These are phyloP conservation scores for Nothobranchius kuhntae DNA, from an alignment of 2,113 vertebrate genomes.

Conservation along the genomic window DNA sequence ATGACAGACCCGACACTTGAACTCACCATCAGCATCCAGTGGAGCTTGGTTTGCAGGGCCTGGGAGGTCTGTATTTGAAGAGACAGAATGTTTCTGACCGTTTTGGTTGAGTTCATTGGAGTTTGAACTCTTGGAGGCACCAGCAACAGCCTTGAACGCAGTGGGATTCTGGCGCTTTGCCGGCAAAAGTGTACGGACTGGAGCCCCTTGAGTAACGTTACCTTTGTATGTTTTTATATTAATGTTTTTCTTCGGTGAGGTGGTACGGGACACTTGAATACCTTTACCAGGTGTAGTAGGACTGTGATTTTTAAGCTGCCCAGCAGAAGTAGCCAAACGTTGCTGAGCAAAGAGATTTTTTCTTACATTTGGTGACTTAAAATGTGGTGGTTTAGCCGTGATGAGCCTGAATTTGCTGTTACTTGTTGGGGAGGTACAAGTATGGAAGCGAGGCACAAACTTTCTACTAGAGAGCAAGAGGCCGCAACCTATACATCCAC, in stretches of 20 bases:
- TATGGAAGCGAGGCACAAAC: conserved; percentile 62
- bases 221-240: conserved; percentile 15
- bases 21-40: background rate
- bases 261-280: background rate
- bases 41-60: background rate
- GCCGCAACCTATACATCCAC: conserved; percentile 72
- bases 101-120: background rate
- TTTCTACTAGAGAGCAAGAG: conserved; percentile 69
- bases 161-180: conserved; percentile 9
- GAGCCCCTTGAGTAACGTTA: background rate
- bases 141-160: background rate
- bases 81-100: background rate
- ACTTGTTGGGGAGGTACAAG: conserved; percentile 46
- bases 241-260: conserved; percentile 24
- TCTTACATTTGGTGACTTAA: background rate
- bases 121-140: conserved; percentile 4
- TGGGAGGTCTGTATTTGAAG: background rate
- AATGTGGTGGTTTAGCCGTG: conserved; percentile 44
- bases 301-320: conserved; percentile 20
- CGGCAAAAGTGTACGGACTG: background rate
- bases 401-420: conserved; percentile 55
- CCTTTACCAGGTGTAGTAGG: background rate
- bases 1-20: conserved; percentile 64
- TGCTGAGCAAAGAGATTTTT: background rate
- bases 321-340: background rate